Conservation (phyloP, 1,140 invertebrate genomes). For the Orchesella cincta region DNA sequence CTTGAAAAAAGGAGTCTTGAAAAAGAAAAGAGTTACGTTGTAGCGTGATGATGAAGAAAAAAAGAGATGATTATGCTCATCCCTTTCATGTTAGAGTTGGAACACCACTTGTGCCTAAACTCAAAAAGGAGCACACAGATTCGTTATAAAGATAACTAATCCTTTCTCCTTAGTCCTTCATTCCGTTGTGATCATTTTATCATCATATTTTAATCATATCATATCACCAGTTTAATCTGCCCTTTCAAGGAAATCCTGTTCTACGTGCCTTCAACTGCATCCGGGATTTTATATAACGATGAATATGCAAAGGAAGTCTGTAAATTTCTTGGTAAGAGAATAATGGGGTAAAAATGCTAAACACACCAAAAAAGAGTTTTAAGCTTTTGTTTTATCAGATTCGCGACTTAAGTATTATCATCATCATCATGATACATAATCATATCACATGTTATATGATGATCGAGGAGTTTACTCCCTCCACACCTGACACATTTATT, state of each 20-base stretch:
- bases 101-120: not conserved
- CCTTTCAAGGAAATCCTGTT: not conserved
- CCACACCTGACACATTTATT: too few relatives aligned
- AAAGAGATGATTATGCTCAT: too few relatives aligned
- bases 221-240: not conserved
- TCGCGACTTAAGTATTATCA: too few relatives aligned
- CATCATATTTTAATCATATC: not conserved
- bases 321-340: not conserved
- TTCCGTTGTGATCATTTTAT: not conserved
- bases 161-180: not conserved
- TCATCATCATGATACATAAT: too few relatives aligned
- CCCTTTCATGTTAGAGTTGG: too few relatives aligned
- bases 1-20: too few relatives aligned
- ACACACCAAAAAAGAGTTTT: not conserved
- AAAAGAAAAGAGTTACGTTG: too few relatives aligned
- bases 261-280: not conserved
- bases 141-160: not conserved
- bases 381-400: too few relatives aligned
- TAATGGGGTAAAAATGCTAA: not conserved
- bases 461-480: too few relatives aligned
- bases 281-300: not conserved
- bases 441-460: too few relatives aligned
- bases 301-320: not conserved
- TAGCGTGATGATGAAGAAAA: too few relatives aligned
- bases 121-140: too few relatives aligned